Percentiles rank a stretch among this genome's conserved stretches.
Conservation (phyloP, 2,797 vertebrate species). For the Leontopithecus rosalia region DNA sequence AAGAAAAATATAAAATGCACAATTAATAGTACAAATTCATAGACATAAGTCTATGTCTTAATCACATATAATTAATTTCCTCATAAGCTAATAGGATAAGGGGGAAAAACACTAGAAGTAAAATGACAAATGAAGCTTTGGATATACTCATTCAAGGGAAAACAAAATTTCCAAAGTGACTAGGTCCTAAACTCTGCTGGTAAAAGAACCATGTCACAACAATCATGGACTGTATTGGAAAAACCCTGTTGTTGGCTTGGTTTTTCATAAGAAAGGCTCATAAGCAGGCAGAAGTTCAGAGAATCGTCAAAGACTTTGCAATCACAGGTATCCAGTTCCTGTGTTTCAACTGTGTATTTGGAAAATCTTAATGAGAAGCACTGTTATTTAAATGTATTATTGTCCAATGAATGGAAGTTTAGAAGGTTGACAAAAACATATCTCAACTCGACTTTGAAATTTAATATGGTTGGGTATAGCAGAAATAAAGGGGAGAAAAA, state of each 20-base stretch:
- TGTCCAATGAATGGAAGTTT: background rate
- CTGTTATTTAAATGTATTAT: background rate
- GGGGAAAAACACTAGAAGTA: background rate
- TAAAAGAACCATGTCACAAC: background rate
- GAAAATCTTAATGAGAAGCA: background rate
- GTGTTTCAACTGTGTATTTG: background rate
- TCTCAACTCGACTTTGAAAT: conserved; percentile 11
- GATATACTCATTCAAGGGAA: background rate
- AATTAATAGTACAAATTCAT: background rate
- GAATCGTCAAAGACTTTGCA: background rate
- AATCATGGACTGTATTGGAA: background rate
- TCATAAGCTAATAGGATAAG: background rate
- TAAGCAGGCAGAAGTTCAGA: background rate
- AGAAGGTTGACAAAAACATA: background rate
- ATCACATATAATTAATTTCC: background rate
- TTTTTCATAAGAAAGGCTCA: background rate
- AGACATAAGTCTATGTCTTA: background rate
- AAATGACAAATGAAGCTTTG: conserved; percentile 10
- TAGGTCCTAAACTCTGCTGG: background rate
- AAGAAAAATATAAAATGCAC: conserved; percentile 36
- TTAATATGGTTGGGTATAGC: background rate
- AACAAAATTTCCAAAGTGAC: background rate
- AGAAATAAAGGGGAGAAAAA: background rate
- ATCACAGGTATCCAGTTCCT: background rate
- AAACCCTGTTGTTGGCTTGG: background rate